Conservation (phyloP, 2,113 vertebrate species). For the Prionailurus viverrinus region DNA sequence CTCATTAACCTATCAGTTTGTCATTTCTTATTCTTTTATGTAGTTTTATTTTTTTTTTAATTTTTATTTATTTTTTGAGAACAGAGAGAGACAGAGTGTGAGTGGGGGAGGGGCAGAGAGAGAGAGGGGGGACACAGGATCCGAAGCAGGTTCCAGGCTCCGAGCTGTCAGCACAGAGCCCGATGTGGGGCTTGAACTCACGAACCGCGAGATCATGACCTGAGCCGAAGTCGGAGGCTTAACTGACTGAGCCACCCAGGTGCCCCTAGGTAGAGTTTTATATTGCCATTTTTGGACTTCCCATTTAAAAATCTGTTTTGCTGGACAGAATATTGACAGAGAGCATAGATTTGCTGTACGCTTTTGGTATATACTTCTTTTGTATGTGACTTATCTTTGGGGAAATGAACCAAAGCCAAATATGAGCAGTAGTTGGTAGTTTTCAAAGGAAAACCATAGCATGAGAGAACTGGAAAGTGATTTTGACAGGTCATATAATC, state of each 20-base stretch:
- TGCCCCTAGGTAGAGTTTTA: constrained; percentile 61
- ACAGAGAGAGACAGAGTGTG: too few species aligned
- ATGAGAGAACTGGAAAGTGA: neutral
- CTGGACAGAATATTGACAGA: constrained; percentile 58
- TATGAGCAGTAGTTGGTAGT: neutral
- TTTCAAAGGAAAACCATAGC: constrained; percentile 65
- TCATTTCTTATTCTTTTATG: constrained; percentile 77
- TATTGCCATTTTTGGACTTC: constrained; percentile 67
- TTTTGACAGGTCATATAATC: constrained; percentile 38
- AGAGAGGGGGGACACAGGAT: too few species aligned
- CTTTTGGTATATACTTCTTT: neutral
- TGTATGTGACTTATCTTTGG: neutral
- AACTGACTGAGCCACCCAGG: too few species aligned
- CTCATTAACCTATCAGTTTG: constrained; percentile 60
- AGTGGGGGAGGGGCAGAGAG: too few species aligned
- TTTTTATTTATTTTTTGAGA: too few species aligned
- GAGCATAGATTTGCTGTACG: neutral
- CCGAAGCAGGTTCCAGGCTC: too few species aligned
- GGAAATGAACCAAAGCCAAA: neutral
- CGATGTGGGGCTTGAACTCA: too few species aligned
- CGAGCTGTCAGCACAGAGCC: too few species aligned
- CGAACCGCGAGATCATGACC: too few species aligned
- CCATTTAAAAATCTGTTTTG: constrained; percentile 71
- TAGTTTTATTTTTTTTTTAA: constrained; percentile 77
- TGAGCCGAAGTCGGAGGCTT: too few species aligned